phyloP scores from a whole-genome alignment of 2,888 invertebrate genomes.

The Mesodorylaimus sp. region DNA sequence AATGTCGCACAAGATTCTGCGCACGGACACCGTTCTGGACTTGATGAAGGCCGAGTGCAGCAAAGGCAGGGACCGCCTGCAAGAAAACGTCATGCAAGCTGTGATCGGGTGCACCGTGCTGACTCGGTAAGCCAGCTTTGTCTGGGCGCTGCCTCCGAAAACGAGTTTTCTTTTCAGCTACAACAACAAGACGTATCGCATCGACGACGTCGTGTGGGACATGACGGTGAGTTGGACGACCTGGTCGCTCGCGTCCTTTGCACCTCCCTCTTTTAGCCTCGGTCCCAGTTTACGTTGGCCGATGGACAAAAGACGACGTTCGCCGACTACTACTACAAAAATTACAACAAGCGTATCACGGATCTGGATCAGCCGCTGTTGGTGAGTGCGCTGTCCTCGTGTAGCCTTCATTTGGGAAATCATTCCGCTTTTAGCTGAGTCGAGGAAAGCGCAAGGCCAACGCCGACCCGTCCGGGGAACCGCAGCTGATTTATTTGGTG shows the following conservation, averaged over 20 bases:
- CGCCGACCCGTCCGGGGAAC: conserved; percentile 11
- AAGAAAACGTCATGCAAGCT: conserved; percentile 7
- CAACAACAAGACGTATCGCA: conserved; percentile 66
- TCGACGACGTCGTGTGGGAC: conserved; percentile 65
- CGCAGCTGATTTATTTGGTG: conserved; percentile 41
- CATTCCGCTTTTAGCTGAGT: background rate
- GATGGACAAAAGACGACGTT: conserved; percentile 22
- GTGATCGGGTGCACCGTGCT: conserved; percentile 52
- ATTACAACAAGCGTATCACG: conserved; percentile 53
- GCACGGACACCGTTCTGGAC: conserved; percentile 52
- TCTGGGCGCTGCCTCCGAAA: too few species aligned
- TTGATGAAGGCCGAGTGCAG: conserved; percentile 11
- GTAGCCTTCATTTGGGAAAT: background rate
- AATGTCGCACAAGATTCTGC: conserved; percentile 61
- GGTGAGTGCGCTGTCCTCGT: conserved; percentile 10
- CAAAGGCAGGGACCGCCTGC: background rate
- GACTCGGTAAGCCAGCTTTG: conserved; percentile 38
- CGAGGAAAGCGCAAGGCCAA: background rate
- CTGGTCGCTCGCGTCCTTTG: conserved; percentile 38
- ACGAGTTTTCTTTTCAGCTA: too few species aligned
- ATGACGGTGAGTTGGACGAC: too few species aligned
- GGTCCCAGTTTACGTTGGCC: conserved; percentile 43
- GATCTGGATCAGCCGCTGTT: conserved; percentile 42
- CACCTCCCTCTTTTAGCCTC: conserved; percentile 8
- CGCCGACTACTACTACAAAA: conserved; percentile 56